These are phyloP conservation scores for Zoanthus gigantus DNA, from an alignment of 92 coral and sea anemone species.

Conservation along the genomic window DNA sequence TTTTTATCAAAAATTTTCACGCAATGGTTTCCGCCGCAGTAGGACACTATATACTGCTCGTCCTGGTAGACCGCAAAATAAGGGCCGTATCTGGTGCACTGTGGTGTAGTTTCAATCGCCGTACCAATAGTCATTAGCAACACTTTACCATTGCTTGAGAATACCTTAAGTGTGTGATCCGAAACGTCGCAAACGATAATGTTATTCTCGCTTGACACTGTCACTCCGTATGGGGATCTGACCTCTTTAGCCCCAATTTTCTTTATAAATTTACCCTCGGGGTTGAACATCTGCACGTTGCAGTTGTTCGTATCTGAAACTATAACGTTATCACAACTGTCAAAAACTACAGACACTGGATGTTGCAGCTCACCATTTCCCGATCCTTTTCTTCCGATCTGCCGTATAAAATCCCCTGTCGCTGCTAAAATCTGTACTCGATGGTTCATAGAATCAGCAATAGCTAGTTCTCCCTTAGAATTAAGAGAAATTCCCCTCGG, in stretches of 20 bases:
- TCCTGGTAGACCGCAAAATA: constrained; percentile 32
- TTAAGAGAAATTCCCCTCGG: constrained; percentile 40
- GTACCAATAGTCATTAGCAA: constrained; percentile 23
- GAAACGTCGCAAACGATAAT: constrained; percentile 34
- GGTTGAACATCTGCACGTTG: constrained; percentile 30
- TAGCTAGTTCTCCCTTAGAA: constrained; percentile 33
- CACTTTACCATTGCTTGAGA: constrained; percentile 17
- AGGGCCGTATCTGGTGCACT: constrained; percentile 35
- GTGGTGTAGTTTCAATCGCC: constrained; percentile 20
- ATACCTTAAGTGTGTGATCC: constrained; percentile 32
- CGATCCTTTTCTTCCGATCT: constrained; percentile 40
- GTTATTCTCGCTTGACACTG: constrained; percentile 27
- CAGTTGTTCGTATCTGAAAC: constrained; percentile 34
- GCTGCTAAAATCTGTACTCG: constrained; percentile 37
- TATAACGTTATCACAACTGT: constrained; percentile 14
- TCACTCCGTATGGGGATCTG: constrained; percentile 26
- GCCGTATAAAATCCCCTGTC: constrained; percentile 20
- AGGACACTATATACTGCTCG: constrained; percentile 39
- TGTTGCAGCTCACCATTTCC: constrained; percentile 32
- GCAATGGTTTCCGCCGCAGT: constrained; percentile 40
- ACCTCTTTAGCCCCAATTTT: constrained; percentile 33
- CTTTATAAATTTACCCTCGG: constrained; percentile 27
- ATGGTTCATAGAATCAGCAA: constrained; percentile 38
- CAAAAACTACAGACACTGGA: constrained; percentile 35
- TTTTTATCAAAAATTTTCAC: constrained; percentile 38